Evolutionary conservation across 2,888 invertebrate genomes (phyloP), one percentile per base, ranked within the genome.

Genomic region (Cyclophora albipunctata): DNA sequence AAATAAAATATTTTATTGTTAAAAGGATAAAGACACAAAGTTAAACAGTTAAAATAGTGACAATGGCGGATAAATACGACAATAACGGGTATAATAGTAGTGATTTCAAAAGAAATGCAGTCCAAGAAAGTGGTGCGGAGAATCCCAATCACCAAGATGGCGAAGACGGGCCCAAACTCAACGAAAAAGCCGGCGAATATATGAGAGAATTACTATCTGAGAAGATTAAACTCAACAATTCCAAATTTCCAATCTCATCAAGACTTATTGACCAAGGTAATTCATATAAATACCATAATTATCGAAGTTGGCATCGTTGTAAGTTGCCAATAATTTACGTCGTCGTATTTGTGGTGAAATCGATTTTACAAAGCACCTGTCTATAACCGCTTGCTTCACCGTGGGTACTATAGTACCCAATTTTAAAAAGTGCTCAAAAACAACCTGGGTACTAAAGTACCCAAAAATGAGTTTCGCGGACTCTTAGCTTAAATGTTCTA

Each of bases 101-200:
- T 63, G 86, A 89, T 71, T 89, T 89, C 54, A 89, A 89, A 63
- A 73, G 89, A 45, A 88, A 88, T 67, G 63, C 80, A 2, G 73
- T 70, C 42, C 76, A 73, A 69, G 78, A 78, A 40, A 49, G 48
- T 45, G 45, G 48, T 49, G 51, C 47, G 54, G 51, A 48, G 41
- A 52, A 55, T 45, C 4, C 7, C 7, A 43, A 46, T 54, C 52
- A 67, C 50, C 84, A 91, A 89, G 86, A 89, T 83, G 87, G 90
- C 74, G 91, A 91, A 50, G 90, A 90, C 33, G 84, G 83, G 62
- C 79, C 89, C 46, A 90, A 90, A 69, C 81, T 92, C 53, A 90
- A 91, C 60, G 93, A 93, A 73, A 94, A 94, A 84, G 93, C 93
- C 73, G 93, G 91, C 50, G 95, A 95, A 82, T 95, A 95, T 71